Percentiles rank a stretch among this genome's conserved stretches.
Evolutionary conservation across 2,797 vertebrate species (phyloP).

Genomic region (Podarcis lilfordi): DNA sequence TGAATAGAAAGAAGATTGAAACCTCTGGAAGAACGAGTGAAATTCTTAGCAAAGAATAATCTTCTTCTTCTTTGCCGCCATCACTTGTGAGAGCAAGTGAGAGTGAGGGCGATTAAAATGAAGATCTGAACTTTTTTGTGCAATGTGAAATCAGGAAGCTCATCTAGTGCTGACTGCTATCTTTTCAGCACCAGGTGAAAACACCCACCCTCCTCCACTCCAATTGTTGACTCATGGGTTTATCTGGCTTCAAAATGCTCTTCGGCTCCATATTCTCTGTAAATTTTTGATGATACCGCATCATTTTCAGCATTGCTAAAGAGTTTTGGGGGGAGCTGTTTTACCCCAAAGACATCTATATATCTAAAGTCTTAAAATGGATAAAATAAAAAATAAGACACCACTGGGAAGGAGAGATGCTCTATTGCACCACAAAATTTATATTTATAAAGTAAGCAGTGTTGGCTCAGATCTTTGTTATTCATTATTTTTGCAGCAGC

Average conservation of each 20-base stretch:
- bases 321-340: background rate
- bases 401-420: too few species aligned
- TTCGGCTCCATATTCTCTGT: background rate
- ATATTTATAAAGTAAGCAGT: background rate
- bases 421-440: background rate
- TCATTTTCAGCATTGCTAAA: background rate
- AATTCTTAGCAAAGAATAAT: background rate
- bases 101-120: background rate
- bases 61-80: background rate
- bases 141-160: background rate
- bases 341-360: background rate
- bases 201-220: background rate
- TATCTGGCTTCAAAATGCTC: background rate
- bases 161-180: background rate
- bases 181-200: background rate
- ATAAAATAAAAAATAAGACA: background rate
- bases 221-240: background rate
- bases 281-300: background rate
- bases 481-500: background rate
- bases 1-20: constrained; percentile 8
- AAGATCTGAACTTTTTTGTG: background rate
- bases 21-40: background rate
- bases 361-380: background rate
- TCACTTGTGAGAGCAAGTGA: background rate
- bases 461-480: background rate